Evolutionary conservation across 35 echinoderm and acorn worm genomes (phyloP).

Genomic region (Eucidaris tribuloides): DNA sequence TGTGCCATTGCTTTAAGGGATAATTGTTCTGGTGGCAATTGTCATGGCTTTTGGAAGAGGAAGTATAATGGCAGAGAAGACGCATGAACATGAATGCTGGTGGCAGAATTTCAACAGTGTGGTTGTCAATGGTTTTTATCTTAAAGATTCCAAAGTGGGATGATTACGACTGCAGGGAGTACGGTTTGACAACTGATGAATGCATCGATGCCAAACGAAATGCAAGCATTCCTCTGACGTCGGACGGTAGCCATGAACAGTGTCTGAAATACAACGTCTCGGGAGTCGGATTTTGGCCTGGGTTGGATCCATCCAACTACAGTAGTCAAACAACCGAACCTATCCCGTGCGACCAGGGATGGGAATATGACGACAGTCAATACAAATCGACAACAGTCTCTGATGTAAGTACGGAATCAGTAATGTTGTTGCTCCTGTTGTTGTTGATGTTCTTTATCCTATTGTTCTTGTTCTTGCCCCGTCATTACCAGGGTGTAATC

Average conservation of each 20-base stretch:
- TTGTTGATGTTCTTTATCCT: no score
- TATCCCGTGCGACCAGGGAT: conserved; percentile 53
- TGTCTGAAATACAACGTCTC: conserved; percentile 58
- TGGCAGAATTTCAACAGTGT: no score
- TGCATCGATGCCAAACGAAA: conserved; percentile 30
- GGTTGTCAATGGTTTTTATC: no score
- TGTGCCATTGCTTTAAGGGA: no score
- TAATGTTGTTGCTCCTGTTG: no score
- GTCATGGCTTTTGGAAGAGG: no score
- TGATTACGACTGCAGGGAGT: conserved; percentile 23
- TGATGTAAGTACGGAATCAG: no score
- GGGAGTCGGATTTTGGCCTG: conserved; percentile 24
- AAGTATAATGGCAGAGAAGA: no score
- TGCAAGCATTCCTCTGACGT: conserved; percentile 20
- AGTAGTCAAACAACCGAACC: neutral
- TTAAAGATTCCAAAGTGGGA: conserved; percentile 40
- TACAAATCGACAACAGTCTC: conserved; percentile 49
- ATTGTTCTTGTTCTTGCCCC: no score
- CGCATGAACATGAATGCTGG: no score
- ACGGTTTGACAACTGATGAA: neutral
- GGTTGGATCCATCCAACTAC: conserved; percentile 4
- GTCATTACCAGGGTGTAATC: no score
- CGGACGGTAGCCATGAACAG: neutral
- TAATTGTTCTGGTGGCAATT: no score
- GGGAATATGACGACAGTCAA: conserved; percentile 53